Evolutionary conservation across 2,888 invertebrate species (phyloP).

Genomic region (Mamestra brassicae): DNA sequence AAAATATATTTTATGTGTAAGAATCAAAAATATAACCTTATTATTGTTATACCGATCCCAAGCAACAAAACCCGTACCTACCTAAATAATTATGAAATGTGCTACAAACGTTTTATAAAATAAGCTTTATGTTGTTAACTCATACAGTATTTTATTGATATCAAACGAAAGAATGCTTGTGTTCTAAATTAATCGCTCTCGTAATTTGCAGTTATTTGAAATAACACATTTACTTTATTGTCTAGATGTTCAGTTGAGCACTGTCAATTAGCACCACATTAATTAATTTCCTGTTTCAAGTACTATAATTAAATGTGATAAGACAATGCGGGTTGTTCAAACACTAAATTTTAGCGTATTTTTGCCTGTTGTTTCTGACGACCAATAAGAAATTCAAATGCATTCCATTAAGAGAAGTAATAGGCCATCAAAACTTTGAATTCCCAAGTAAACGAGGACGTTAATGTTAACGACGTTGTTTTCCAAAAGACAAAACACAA

Average conservation of each 20-base stretch:
- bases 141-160: constrained; percentile 70
- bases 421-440: constrained; percentile 7
- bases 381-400: background rate
- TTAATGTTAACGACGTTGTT: constrained; percentile 28
- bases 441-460: constrained; percentile 5
- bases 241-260: constrained; percentile 57
- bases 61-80: constrained; percentile 19
- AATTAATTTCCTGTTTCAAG: constrained; percentile 68
- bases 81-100: constrained; percentile 50
- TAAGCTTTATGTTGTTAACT: constrained; percentile 82
- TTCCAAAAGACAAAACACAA: constrained; percentile 67
- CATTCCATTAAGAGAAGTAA: constrained; percentile 1
- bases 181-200: constrained; percentile 65
- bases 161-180: constrained; percentile 75
- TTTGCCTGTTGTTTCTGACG: background rate
- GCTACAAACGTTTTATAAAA: constrained; percentile 49
- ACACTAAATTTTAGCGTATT: constrained; percentile 30
- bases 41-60: constrained; percentile 31
- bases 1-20: constrained; percentile 36
- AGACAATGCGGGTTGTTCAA: constrained; percentile 65
- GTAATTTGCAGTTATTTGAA: constrained; percentile 48
- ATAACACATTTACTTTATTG: constrained; percentile 52
- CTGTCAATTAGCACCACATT: constrained; percentile 60
- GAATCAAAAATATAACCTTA: constrained; percentile 12
- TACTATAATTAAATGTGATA: constrained; percentile 60